Percentiles rank a stretch among this genome's conserved stretches.
These are phyloP conservation scores for Hippasteria phrygiana DNA, from an alignment of 53 echinoderm and acorn worm genomes.

Conservation along the genomic window DNA sequence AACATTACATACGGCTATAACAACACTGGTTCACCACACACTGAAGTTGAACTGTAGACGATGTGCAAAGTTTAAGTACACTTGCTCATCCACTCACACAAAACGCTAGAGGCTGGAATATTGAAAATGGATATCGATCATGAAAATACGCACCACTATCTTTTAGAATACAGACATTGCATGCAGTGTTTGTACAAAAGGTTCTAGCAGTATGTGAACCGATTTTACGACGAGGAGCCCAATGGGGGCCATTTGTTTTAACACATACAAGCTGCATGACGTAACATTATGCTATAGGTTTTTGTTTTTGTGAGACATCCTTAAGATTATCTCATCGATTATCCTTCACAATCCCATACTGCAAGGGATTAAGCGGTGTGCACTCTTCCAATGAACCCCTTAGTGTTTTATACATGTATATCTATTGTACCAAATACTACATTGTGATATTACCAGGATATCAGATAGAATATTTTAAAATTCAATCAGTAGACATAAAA, in stretches of 20 bases:
- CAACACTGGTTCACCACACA: slow-evolving; percentile 1
- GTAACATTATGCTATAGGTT: too few relatives aligned
- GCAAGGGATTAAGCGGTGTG: too few relatives aligned
- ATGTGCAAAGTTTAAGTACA: background rate
- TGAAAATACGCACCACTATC: slow-evolving; percentile 20
- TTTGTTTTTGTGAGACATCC: too few relatives aligned
- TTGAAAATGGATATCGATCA: slow-evolving; percentile 1
- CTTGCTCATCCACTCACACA: background rate
- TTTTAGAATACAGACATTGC: background rate
- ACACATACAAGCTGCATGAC: too few relatives aligned
- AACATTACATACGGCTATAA: background rate
- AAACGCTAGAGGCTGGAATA: background rate
- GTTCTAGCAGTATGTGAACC: background rate
- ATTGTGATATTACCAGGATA: too few relatives aligned
- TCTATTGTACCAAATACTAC: too few relatives aligned
- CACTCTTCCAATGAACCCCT: too few relatives aligned
- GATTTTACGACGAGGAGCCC: background rate
- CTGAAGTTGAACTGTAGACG: background rate
- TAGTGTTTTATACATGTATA: too few relatives aligned
- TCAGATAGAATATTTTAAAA: too few relatives aligned
- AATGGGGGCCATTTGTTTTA: background rate
- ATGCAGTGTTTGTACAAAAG: slow-evolving; percentile 1
- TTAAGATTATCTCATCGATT: too few relatives aligned
- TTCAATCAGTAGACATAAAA: too few relatives aligned
- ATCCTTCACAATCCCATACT: too few relatives aligned